phyloP scores from a whole-genome alignment of 2,888 invertebrate genomes.

The Myathropa florea region DNA sequence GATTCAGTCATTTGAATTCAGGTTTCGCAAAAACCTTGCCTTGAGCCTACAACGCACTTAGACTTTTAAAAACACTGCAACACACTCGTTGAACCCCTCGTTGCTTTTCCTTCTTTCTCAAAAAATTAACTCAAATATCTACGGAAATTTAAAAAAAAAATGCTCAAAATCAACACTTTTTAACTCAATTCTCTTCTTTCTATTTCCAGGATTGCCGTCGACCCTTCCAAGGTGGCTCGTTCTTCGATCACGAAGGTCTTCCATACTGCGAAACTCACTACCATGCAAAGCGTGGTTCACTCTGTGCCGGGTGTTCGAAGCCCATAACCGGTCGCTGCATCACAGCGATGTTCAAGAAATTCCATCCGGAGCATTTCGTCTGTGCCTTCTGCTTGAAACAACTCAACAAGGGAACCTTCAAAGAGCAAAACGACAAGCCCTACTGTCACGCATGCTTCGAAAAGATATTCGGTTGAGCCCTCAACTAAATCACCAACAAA shows the following conservation, averaged over 20 bases:
- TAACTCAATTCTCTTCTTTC: conserved; percentile 8
- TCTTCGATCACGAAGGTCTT: conserved; percentile 98
- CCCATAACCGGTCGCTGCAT: conserved; percentile 99
- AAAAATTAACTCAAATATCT: no score
- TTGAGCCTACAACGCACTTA: no score
- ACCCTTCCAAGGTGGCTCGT: conserved; percentile 98
- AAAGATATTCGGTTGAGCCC: conserved; percentile 92
- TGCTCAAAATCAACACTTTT: no score
- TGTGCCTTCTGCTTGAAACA: conserved; percentile 99
- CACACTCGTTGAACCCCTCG: no score
- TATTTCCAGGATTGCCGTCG: conserved; percentile 94
- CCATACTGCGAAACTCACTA: conserved; percentile 99
- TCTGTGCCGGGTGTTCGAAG: conserved; percentile 98
- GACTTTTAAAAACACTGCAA: no score
- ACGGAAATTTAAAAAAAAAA: no score
- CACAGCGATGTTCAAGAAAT: conserved; percentile 99
- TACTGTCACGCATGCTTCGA: conserved; percentile 99
- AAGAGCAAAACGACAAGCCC: conserved; percentile 99
- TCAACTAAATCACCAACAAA: conserved; percentile 1
- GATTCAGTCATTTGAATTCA: no score
- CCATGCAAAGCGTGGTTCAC: conserved; percentile 96
- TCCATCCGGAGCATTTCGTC: conserved; percentile 99
- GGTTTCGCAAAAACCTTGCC: no score
- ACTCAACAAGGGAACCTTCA: conserved; percentile 99
- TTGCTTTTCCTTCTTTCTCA: no score